Conservation (phyloP, 2,888 invertebrate genomes). For the Tiphia femorata region DNA sequence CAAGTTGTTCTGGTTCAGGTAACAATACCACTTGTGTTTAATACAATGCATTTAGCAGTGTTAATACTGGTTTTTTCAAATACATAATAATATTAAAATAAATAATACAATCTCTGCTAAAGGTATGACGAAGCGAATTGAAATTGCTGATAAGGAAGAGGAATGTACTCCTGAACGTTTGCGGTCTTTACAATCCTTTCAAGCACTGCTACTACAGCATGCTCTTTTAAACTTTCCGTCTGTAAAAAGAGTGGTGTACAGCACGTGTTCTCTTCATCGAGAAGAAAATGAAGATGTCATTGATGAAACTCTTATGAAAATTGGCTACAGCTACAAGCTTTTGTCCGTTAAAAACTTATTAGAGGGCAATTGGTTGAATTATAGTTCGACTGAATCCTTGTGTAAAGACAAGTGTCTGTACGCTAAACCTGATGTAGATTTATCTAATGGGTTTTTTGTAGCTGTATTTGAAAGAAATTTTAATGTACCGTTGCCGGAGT, state of each 20-base stretch:
- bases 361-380: slow-evolving; percentile 77
- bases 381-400: slow-evolving; percentile 76
- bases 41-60: too few species aligned
- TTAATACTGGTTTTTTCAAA: too few species aligned
- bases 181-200: slow-evolving; percentile 80
- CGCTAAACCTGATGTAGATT: slow-evolving; percentile 80
- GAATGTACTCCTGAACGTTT: slow-evolving; percentile 72
- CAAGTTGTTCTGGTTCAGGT: slow-evolving; percentile 97
- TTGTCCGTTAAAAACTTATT: slow-evolving; percentile 75
- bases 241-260: slow-evolving; percentile 91
- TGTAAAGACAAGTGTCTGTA: slow-evolving; percentile 84
- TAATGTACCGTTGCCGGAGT: slow-evolving; percentile 51
- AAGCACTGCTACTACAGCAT: slow-evolving; percentile 86
- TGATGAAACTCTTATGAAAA: slow-evolving; percentile 73
- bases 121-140: too few species aligned
- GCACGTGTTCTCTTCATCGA: slow-evolving; percentile 92
- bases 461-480: slow-evolving; percentile 83
- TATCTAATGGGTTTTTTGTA: slow-evolving; percentile 95
- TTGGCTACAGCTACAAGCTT: slow-evolving; percentile 72
- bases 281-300: slow-evolving; percentile 96
- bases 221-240: slow-evolving; percentile 87
- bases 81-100: too few species aligned
- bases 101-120: too few species aligned
- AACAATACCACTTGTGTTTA: too few species aligned
- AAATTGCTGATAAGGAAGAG: slow-evolving; percentile 69